phyloP scores from a whole-genome alignment of 2,113 vertebrate genomes.

The human region GRCh38 chr6:72442001-72442500 shows the following conservation, averaged over 20 bases:
- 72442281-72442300: background rate
- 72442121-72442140: accelerated
- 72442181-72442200: background rate
- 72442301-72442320: background rate
- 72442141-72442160: background rate
- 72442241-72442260: background rate
- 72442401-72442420: background rate
- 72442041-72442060: background rate
- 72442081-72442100: background rate
- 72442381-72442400: background rate
- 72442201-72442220: background rate
- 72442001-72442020: background rate
- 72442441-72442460: background rate
- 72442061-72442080: background rate
- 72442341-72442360: background rate
- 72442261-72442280: background rate
- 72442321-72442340: background rate
- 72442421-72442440: background rate
- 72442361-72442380: background rate
- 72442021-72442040: background rate
- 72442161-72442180: background rate
- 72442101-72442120: background rate
- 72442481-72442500: background rate
- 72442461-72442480: background rate
- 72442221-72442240: background rate